phyloP scores from a whole-genome alignment of 2,113 vertebrate species.

The Nothobranchius furzeri region DNA sequence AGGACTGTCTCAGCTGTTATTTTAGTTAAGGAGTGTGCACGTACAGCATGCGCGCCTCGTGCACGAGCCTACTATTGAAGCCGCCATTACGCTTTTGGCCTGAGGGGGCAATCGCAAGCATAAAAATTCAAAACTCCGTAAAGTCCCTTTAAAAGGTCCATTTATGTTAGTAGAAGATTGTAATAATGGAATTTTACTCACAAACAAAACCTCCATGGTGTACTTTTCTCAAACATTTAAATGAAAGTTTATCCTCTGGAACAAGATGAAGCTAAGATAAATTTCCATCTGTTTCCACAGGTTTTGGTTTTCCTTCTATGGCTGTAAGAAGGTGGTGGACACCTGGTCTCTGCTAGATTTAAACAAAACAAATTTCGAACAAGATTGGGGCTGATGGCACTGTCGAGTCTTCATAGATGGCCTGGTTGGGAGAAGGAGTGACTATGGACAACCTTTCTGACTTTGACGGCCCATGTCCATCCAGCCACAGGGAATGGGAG shows the following conservation, averaged over 20 bases:
- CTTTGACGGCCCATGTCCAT: slow-evolving; percentile 78
- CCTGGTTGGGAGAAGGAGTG: slow-evolving; percentile 79
- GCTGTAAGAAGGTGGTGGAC: slow-evolving; percentile 31
- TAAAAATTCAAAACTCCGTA: background rate
- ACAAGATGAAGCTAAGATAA: background rate
- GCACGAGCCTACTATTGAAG: no score
- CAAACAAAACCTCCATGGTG: background rate
- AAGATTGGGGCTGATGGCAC: slow-evolving; percentile 72
- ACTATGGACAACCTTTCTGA: slow-evolving; percentile 83
- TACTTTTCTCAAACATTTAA: background rate
- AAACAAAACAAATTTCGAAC: slow-evolving; percentile 39
- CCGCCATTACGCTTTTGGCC: no score
- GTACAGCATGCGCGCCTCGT: no score
- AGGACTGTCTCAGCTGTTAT: no score
- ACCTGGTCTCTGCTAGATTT: slow-evolving; percentile 30
- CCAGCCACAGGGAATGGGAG: slow-evolving; percentile 81
- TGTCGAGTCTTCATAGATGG: slow-evolving; percentile 65
- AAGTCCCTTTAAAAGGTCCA: background rate
- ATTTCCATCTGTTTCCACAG: slow-evolving; percentile 52
- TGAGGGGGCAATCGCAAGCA: no score
- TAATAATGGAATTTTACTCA: background rate
- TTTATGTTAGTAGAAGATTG: background rate
- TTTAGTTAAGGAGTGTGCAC: no score
- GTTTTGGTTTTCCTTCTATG: slow-evolving; percentile 44
- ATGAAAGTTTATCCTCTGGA: background rate